Conservation (phyloP, 1,140 invertebrate genomes). For the Phortica variegata region DNA sequence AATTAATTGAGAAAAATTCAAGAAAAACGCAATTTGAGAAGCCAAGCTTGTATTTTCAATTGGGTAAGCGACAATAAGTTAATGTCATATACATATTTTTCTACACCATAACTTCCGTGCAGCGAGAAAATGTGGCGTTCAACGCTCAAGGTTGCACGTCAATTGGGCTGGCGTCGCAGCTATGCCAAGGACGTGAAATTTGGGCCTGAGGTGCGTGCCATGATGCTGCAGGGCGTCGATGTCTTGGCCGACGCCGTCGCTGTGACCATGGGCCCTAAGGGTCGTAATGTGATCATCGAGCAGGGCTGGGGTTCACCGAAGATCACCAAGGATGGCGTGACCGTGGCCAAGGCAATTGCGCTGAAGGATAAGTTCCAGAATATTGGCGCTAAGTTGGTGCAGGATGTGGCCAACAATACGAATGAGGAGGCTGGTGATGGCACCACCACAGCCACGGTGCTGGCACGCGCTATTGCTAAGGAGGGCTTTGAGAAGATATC, state of each 20-base stretch:
- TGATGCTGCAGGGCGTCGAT: constrained; percentile 96
- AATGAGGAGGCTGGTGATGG: constrained; percentile 99
- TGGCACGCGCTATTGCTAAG: constrained; percentile 97
- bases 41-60: no score
- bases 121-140: no score
- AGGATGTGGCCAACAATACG: constrained; percentile 97
- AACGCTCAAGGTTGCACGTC: no score
- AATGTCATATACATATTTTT: no score
- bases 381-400: constrained; percentile 95
- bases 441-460: constrained; percentile 92
- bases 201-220: constrained; percentile 88
- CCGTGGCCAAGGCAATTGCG: constrained; percentile 96
- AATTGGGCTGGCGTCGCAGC: no score
- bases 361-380: constrained; percentile 98
- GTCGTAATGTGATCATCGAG: constrained; percentile 96
- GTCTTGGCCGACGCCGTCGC: constrained; percentile 95
- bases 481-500: constrained; percentile 98
- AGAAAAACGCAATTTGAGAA: no score
- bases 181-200: constrained; percentile 92
- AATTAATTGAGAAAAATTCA: no score
- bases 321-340: constrained; percentile 98
- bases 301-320: constrained; percentile 98
- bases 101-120: no score
- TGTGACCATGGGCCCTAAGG: constrained; percentile 99
- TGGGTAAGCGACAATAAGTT: no score